A percentile compares a stretch with the other conserved stretches of the same genome.
phyloP scores from a whole-genome alignment of 1,140 invertebrate species.

The Ceratoteleas bidentatus region DNA sequence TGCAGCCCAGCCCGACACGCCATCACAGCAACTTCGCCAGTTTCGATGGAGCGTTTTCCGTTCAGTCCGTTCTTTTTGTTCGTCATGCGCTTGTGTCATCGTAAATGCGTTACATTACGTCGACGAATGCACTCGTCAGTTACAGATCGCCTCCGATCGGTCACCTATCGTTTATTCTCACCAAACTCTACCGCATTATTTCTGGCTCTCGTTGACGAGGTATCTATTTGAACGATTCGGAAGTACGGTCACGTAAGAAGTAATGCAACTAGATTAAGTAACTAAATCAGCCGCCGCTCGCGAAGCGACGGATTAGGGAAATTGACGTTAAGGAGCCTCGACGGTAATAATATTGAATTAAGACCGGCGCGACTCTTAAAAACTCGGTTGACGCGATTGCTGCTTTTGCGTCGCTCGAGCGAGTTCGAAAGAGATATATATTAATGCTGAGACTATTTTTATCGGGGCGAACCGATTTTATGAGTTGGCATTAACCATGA shows the following conservation, averaged over 20 bases:
- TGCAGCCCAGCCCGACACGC: slow-evolving; percentile 49
- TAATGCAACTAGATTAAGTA: slow-evolving; percentile 17
- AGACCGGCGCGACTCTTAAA: slow-evolving; percentile 2
- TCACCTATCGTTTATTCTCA: neutral
- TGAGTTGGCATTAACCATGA: slow-evolving; percentile 5
- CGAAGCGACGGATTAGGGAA: slow-evolving; percentile 9
- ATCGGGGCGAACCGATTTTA: neutral
- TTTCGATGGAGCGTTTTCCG: slow-evolving; percentile 15
- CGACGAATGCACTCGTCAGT: neutral
- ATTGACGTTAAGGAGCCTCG: slow-evolving; percentile 29
- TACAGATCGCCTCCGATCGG: neutral
- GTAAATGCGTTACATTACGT: slow-evolving; percentile 13
- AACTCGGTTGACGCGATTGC: too few species aligned
- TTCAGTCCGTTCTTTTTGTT: slow-evolving; percentile 2
- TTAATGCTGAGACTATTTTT: neutral
- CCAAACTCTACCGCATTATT: neutral
- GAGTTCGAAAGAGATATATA: too few species aligned
- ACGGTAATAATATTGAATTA: slow-evolving; percentile 5
- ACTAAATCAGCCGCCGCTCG: neutral
- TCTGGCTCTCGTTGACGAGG: slow-evolving; percentile 6
- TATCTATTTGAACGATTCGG: slow-evolving; percentile 1
- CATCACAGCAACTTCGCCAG: slow-evolving; percentile 7
- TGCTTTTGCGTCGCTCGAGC: too few species aligned
- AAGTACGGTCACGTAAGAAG: slow-evolving; percentile 14
- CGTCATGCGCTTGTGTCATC: slow-evolving; percentile 6